Conservation (phyloP, 2,113 vertebrate genomes). For the Leiothrix lutea region DNA sequence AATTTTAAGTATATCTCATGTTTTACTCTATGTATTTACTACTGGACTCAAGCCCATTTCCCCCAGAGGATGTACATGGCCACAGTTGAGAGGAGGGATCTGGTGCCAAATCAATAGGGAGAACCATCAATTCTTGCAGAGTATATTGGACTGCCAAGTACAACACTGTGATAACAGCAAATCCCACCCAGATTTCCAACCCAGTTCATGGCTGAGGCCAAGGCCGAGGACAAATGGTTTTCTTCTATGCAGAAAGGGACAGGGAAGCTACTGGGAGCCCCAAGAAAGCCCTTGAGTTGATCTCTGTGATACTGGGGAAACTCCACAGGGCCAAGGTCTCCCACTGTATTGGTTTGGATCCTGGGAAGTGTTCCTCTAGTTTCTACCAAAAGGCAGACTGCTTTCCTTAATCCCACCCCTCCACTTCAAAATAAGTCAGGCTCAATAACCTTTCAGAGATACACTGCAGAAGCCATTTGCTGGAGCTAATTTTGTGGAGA, state of each 20-base stretch:
- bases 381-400: neutral
- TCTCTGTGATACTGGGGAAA: neutral
- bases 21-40: neutral
- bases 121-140: constrained; percentile 1
- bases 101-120: constrained; percentile 17
- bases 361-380: neutral
- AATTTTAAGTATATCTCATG: neutral
- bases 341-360: neutral
- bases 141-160: constrained; percentile 14
- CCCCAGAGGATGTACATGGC: neutral
- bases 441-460: neutral
- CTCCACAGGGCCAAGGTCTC: neutral
- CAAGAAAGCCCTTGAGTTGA: neutral
- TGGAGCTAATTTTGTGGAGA: neutral
- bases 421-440: neutral
- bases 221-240: neutral
- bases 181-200: constrained; percentile 19
- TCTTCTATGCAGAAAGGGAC: neutral
- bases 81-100: neutral
- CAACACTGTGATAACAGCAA: constrained; percentile 2
- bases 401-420: neutral
- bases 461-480: neutral
- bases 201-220: neutral
- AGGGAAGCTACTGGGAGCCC: neutral
- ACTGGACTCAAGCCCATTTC: constrained; percentile 1